Conservation (phyloP, 2,113 vertebrate species). For the Genyomyrus donnyi region DNA sequence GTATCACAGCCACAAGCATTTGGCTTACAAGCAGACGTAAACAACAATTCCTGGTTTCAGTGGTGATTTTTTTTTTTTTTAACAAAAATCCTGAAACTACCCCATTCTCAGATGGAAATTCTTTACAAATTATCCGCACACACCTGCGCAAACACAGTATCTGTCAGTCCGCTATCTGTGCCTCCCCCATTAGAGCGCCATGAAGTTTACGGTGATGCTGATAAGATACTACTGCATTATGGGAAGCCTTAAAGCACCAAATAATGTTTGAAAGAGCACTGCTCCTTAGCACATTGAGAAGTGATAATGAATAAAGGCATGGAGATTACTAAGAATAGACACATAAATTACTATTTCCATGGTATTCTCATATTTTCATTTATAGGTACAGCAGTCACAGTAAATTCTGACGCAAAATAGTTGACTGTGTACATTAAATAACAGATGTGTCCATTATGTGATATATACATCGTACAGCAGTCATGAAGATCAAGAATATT, state of each 20-base stretch:
- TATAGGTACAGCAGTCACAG: background rate
- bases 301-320: background rate
- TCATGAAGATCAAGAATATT: background rate
- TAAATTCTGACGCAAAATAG: background rate
- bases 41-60: slow-evolving; percentile 31
- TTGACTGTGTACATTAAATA: background rate
- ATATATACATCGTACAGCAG: background rate
- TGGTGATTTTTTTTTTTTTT: background rate
- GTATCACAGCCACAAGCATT: slow-evolving; percentile 45
- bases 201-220: background rate
- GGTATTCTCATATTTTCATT: background rate
- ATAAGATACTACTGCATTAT: background rate
- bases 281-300: background rate
- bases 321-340: background rate
- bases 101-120: slow-evolving; percentile 4
- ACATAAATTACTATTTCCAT: background rate
- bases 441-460: background rate
- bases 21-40: slow-evolving; percentile 32
- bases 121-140: background rate
- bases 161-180: background rate
- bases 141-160: background rate
- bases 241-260: background rate
- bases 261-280: background rate
- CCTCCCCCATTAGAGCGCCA: background rate
- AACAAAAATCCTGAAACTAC: slow-evolving; percentile 5